Evolutionary conservation across 1,140 invertebrate species (phyloP), one percentile per base, ranked within the genome.

Genomic region (Goniozus legneri): DNA sequence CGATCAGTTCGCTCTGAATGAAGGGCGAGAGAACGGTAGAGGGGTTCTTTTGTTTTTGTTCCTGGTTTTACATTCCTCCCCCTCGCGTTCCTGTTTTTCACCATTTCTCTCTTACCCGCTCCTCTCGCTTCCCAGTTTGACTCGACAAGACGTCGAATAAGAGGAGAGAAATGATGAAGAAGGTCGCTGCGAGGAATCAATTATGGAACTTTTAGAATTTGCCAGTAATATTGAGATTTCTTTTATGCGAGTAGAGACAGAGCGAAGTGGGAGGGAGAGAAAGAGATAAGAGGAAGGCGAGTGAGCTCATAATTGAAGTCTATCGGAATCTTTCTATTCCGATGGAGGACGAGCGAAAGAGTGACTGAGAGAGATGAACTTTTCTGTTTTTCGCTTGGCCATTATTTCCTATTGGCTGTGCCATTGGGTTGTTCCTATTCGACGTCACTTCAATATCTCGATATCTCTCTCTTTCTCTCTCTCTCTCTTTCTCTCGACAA

Each of bases 171-270:
- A 47, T 34, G n/a, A n/a, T n/a, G n/a, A n/a, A n/a, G n/a, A n/a
- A n/a, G n/a, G 44, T 54, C 48, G 22, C 52, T 40, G 59, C 59
- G 61, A 73, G 60, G 62, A 74, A 74, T 74, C 73, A 76, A 74
- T 74, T 76, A 74, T 69, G 64, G 63, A 76, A 76, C 71, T 76
- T 76, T 76, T 73, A 71, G 71, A 75, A 75, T 73, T 76, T 73
- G 69, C 73, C 71, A 68, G 71, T 73, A 72, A 76, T 75, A 76
- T 75, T 73, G 71, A 76, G 74, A 76, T 76, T 73, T 73, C 72
- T 73, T 76, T 75, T 68, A 73, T 72, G 56, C 65, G n/a, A n/a
- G n/a, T n/a, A n/a, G n/a, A n/a, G n/a, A n/a, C n/a, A n/a, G n/a
- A n/a, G n/a, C n/a, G n/a, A n/a, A n/a, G n/a, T n/a, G n/a, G n/a